These are phyloP conservation scores for Neocrepidodera transversa DNA, from an alignment of 2,888 invertebrate genomes.

Conservation along the genomic window DNA sequence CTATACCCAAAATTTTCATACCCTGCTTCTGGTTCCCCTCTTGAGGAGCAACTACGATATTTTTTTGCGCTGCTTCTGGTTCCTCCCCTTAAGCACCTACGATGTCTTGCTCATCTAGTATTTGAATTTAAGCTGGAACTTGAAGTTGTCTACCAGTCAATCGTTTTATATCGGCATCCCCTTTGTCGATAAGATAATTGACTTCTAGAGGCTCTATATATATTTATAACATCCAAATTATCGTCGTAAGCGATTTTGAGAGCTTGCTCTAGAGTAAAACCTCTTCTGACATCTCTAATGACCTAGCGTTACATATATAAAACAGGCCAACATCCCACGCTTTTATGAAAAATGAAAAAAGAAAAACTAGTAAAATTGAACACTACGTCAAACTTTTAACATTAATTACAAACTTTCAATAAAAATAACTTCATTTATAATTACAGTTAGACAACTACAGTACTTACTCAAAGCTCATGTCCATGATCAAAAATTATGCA, in stretches of 20 bases:
- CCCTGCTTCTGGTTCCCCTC: not conserved
- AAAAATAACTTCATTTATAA: too few species aligned
- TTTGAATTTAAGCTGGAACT: slow-evolving; percentile 1
- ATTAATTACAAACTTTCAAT: too few species aligned
- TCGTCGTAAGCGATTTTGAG: not conserved
- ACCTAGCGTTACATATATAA: not conserved
- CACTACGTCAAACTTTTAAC: too few species aligned
- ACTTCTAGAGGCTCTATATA: slow-evolving; percentile 8
- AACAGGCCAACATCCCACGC: too few species aligned
- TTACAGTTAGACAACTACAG: too few species aligned
- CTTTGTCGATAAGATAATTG: not conserved
- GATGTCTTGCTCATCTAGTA: not conserved
- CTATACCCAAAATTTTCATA: too few species aligned
- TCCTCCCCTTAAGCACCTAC: not conserved
- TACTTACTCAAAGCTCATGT: too few species aligned
- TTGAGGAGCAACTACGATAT: not conserved
- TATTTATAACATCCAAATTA: slow-evolving; percentile 3
- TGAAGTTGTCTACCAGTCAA: not conserved
- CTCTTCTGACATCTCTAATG: not conserved
- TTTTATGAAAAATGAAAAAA: too few species aligned
- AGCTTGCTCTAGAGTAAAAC: slow-evolving; percentile 4
- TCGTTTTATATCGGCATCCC: not conserved
- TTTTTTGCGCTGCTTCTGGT: too few species aligned
- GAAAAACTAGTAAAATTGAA: too few species aligned
- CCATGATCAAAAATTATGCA: too few species aligned